Evolutionary conservation across 2,888 invertebrate species (phyloP), one percentile per base, ranked within the genome.

Genomic region (Nymphalis c-album): DNA sequence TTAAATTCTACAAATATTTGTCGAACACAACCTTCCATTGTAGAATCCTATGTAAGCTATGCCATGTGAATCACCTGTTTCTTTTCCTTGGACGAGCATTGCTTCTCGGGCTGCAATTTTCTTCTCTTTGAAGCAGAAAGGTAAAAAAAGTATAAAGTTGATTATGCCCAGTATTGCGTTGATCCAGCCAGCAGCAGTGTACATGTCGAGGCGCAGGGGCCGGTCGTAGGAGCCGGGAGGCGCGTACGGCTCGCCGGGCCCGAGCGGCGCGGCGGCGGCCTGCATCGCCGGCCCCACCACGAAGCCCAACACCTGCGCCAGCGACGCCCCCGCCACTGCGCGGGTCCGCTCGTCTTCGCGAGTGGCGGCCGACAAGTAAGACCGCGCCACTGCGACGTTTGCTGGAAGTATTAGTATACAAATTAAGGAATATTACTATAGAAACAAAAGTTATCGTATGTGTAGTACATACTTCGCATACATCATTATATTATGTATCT

Each of bases 361-460:
- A n/a, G 97, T 97, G 8, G 97, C 97, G 48, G 96, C 95, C 40
- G 97, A 97, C 70, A 97, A 87, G 88, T 97, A 97, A 16, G 97
- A 96, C 31, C 97, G 94, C 71, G 96, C 96, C 47, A 96, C 95
- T 0, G 97, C 97, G 71, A 97, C 95, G 84, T 96, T 97, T 1
- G 97, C 97, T 95, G 92, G 0, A 71, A 71, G 20, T 60, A 35
- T 57, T 40, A 40, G 16, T 51, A 40, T 40, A 10, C 2, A 40
- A 40, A 31, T 31, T 6, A 31, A 31, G 6, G 26, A 31, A 31
- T 31, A 31, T 31, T 31, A 31, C 5, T 31, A 31, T 26, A 26
- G 4, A 26, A 26, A 26, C 26, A 26, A 3, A 26, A 26, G 5
- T 26, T 26, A 26, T 26, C 3, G 26, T 26, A 26, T 26, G 5